These are phyloP conservation scores for Meloidogyne exigua DNA, from an alignment of 1,140 invertebrate species.

Conservation along the genomic window DNA sequence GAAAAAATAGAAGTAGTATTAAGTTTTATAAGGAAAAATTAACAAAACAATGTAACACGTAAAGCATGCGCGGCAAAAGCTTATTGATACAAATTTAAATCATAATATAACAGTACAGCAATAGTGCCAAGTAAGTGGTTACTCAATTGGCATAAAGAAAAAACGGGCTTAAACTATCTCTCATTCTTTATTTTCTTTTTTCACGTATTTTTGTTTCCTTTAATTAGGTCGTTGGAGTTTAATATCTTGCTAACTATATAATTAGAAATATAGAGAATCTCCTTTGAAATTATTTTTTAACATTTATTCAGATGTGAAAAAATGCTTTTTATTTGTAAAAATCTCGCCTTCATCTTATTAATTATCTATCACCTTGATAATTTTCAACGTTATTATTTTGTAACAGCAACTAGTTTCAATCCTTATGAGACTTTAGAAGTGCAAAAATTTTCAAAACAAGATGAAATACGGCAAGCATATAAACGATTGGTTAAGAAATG, in stretches of 20 bases:
- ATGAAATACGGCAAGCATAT: constrained; percentile 61
- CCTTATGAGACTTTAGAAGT: constrained; percentile 44
- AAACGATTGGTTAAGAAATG: constrained; percentile 58
- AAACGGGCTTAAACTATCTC: no score
- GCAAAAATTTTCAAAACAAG: constrained; percentile 32
- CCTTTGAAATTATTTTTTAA: no score
- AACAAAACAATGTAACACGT: not conserved
- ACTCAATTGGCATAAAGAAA: no score
- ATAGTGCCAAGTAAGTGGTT: no score
- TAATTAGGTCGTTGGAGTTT: no score
- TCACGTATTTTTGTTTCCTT: no score
- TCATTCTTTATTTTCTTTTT: no score
- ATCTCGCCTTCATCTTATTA: not conserved
- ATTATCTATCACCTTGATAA: not conserved
- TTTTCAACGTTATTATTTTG: not conserved
- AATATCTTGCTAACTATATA: no score
- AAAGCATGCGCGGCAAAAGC: not conserved
- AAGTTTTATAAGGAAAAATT: no score
- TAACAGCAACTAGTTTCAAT: constrained; percentile 5
- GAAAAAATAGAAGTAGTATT: no score
- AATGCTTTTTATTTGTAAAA: not conserved
- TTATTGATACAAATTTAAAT: not conserved
- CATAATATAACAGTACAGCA: no score
- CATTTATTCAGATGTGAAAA: not conserved
- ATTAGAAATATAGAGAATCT: no score